Evolutionary conservation across 2,888 invertebrate genomes (phyloP), one percentile per base, ranked within the genome.

Genomic region (Drosophila parthenogenetica): DNA sequence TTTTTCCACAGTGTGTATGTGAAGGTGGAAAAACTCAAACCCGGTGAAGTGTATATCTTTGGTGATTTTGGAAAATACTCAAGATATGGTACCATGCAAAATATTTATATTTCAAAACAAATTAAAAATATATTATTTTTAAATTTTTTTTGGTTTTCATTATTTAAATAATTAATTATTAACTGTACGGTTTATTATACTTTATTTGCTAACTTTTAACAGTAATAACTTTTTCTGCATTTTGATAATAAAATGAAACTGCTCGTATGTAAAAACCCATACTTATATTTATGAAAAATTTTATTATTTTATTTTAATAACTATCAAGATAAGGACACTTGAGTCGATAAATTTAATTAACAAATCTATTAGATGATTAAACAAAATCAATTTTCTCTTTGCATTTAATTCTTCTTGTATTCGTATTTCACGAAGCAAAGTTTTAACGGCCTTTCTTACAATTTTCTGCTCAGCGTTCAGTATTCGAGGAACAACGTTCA

Each of bases 341-440:
- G 22, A 22, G 22, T 22, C 5, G 22, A 22, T 5, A 22, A 22
- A 22, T 22, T 22, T 22, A 22, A 5, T 5, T 22, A 5, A 0
- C 2, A 22, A 22, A 22, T 22, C 5, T 22, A 22, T 22, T 1
- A 22, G 22, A 22, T 22, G 22, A 22, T 22, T 22, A 2, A 22
- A 3, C 3, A 22, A 22, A 22, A 22, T 22, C 4, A 22, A 17
- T 45, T 42, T 42, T 43, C 10, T 10, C 45, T 42, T 58, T 19
- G 2, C 14, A 46, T 40, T 29, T 50, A 49, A 49, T 59, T 39
- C 14, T 3, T 14, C 8, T 17, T 19, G 55, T 66, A 64, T 71
- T 78, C 67, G 65, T 57, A 62, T 71, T 71, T 51, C 40, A 45
- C 5, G 16, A 40, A 29, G 4, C 29, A 42, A 32, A 17, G n/a